phyloP scores from a whole-genome alignment of 2,113 vertebrate genomes.

The Aythya baeri region DNA sequence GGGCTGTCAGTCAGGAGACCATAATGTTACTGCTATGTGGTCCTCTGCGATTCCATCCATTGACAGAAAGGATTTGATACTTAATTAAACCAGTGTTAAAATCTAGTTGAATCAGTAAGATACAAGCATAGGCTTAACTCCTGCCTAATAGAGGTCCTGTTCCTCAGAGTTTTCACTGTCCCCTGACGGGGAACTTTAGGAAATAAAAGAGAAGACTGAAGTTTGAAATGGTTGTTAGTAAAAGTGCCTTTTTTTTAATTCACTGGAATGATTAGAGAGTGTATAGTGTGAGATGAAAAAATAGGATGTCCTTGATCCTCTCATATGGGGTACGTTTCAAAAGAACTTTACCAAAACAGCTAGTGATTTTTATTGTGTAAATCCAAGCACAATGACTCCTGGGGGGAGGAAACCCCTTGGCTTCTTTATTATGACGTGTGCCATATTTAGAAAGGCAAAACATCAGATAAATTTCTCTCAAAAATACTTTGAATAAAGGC shows the following conservation, averaged over 20 bases:
- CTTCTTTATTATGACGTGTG: background rate
- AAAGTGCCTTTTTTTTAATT: background rate
- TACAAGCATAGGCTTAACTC: background rate
- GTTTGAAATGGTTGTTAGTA: background rate
- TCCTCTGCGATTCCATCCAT: background rate
- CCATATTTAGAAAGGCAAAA: background rate
- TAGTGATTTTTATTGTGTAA: background rate
- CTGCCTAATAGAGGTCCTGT: background rate
- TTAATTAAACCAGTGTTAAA: background rate
- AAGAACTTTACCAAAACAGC: background rate
- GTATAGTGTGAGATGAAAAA: background rate
- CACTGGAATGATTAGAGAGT: background rate
- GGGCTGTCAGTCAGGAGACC: background rate
- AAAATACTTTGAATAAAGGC: background rate
- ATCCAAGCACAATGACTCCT: background rate
- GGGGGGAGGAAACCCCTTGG: background rate
- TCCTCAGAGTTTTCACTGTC: background rate
- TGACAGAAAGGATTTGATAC: background rate
- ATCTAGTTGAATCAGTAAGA: background rate
- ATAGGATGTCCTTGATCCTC: background rate
- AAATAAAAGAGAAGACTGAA: background rate
- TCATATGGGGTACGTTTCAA: background rate
- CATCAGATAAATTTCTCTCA: background rate
- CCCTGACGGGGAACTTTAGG: background rate
- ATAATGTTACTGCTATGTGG: background rate